Percentiles rank a stretch among this genome's conserved stretches.
Evolutionary conservation across 2,113 vertebrate genomes (phyloP).

Genomic region (Notarius lentiginosus): DNA sequence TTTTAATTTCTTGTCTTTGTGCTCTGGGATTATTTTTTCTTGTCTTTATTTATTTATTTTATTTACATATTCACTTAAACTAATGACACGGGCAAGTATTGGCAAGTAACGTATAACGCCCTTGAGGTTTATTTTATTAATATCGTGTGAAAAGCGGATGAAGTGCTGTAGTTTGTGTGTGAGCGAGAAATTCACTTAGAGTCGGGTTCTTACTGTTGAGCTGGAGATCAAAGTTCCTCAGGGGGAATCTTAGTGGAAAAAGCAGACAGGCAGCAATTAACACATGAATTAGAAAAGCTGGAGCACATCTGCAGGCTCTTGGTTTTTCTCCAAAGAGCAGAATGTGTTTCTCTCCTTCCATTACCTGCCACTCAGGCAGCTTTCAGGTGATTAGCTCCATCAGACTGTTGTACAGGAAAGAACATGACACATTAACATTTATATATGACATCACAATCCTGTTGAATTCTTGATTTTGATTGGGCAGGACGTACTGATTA

Average conservation of each 20-base stretch:
- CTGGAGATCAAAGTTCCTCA: neutral
- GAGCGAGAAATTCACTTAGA: neutral
- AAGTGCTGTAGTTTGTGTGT: neutral
- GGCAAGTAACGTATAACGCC: neutral
- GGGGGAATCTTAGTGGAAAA: neutral
- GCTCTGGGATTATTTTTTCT: neutral
- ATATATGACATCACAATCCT: neutral
- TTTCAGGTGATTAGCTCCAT: neutral
- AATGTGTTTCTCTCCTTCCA: neutral
- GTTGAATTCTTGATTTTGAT: neutral
- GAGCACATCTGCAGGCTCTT: neutral
- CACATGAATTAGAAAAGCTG: neutral
- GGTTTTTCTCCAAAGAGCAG: neutral
- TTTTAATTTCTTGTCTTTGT: neutral
- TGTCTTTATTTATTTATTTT: too few species aligned
- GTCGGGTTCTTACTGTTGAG: neutral
- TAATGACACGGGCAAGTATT: too few species aligned
- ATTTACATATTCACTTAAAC: neutral
- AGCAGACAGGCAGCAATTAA: neutral
- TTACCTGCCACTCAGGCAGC: neutral
- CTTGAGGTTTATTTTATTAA: neutral
- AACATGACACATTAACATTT: neutral
- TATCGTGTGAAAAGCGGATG: neutral
- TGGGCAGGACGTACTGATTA: neutral
- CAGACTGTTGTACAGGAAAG: neutral